Conservation (phyloP, 2,113 vertebrate genomes). For the Pardalotus punctatus region DNA sequence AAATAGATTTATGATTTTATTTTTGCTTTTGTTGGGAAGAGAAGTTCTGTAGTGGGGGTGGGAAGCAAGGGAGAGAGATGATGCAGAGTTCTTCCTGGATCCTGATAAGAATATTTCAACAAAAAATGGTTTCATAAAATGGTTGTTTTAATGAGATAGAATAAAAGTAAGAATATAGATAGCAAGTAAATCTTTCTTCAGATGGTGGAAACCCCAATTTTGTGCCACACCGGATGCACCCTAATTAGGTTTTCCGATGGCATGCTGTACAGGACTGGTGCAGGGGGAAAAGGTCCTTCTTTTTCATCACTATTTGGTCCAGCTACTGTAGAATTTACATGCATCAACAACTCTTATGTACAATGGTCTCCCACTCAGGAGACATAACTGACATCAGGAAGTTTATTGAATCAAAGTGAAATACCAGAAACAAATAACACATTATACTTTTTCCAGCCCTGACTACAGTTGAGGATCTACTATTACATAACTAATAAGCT, state of each 20-base stretch:
- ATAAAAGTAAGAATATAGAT: neutral
- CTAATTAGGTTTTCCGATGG: neutral
- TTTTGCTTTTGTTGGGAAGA: neutral
- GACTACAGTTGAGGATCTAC: neutral
- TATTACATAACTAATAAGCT: neutral
- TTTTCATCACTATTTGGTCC: neutral
- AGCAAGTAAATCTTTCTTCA: neutral
- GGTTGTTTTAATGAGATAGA: neutral
- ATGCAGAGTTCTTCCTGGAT: neutral
- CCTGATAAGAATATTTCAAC: neutral
- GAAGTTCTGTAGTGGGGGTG: neutral
- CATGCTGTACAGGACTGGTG: accelerated
- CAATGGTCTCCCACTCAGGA: neutral
- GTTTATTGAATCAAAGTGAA: neutral
- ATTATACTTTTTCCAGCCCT: neutral
- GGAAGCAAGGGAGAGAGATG: neutral
- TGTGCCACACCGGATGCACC: neutral
- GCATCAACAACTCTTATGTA: neutral
- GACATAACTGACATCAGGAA: neutral
- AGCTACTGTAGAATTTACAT: neutral
- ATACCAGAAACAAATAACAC: neutral
- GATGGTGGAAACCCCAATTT: neutral
- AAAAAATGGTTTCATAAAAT: neutral
- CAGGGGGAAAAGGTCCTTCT: neutral
- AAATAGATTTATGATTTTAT: neutral